Evolutionary conservation across 2,113 vertebrate species (phyloP), one percentile per base, ranked within the genome.

Genomic region (Anarrhichthys ocellatus): DNA sequence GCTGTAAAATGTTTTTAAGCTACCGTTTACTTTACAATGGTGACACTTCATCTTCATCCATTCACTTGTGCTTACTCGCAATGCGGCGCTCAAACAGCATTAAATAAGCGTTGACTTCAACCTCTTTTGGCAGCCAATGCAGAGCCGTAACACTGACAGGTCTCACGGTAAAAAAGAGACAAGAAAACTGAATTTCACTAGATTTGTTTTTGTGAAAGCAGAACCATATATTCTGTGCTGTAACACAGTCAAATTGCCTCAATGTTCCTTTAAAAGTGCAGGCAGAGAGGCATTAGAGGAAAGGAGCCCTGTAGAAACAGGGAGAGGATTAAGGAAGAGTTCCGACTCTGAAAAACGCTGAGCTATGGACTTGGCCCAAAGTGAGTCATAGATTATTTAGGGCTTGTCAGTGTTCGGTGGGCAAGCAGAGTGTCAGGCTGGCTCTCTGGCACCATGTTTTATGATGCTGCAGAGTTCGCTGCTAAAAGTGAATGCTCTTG

Each of bases 321-420:
- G 22, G 34, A 85, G 52, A 65, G 44, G 50, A 69, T 54, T 17
- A 73, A 81, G 32, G n/a, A 54, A 54, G 64, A 81, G 67, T 77
- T 73, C 42, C 52, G 50, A 50, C 62, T 61, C 38, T 65, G 18
- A 72, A 82, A 42, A 89, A 82, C 32, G 50, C 68, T 85, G 68
- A 87, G 61, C 68, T 72, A 56, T 86, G 77, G 83, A 88, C 80
- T 87, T 46, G 65, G 82, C 74, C 76, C 77, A 82, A 87, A 86
- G 85, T 84, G 85, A 87, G 67, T 85, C 83, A 87, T 86, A 61
- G 81, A 93, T 87, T 88, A 88, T 89, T 85, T 72, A 91, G 75
- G 70, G 66, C 34, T 80, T 79, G 69, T 82, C 76, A 38, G 74
- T 74, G 73, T 80, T 24, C 11, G 36, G n/a, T 20, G 76, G 64